Base-by-base conservation (phyloP, 2,888 invertebrate species). In the Xanthia togata region DNA sequence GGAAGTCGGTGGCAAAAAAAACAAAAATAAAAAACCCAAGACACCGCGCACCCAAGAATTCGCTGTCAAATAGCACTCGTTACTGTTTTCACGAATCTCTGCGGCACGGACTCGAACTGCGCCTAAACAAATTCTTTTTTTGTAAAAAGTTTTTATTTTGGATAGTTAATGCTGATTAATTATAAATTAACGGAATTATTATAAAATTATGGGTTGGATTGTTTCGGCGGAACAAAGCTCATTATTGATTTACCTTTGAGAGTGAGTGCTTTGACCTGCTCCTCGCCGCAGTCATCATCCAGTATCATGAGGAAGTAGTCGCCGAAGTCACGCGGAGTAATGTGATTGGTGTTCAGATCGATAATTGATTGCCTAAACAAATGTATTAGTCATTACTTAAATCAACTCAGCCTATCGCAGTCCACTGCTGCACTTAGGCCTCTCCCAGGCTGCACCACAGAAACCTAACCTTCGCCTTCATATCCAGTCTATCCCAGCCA, bases 301-400 rank as follows among this genome's bases (percentile, higher is more conserved):
- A 91, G 90, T 3, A 95, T 83, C 3, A 93, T 85, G 0, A 89
- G 87, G 82, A 93, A 93, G 67, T 94, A 95, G 55, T 94, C 94
- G 0, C 95, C 95, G n/a, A 92, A 92, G 57, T 94, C 93, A 4
- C 87, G 83, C 0, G 92, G 91, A 1, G 69, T 87, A 9, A 91
- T 83, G 0, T 85, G 87, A 0, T 89, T 87, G 6, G 94, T 57
- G 0, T 90, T 86, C 0, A 95, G 73, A 31, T 92, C 91, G 20
- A 50, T 50, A 50, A 81, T 83, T 26, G 90, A 89, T 55, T 89
- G 89, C 0, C 94, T 94, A 83, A 4, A 84, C 82, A 63, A 1
- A 63, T 63, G 38, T 23, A n/a, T 63, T 38, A 63, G n/a, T 55
- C n/a, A 14, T 55, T 26, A 26, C 38, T 63, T 63, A 4, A 63